Conservation (phyloP, 2,797 vertebrate species). For the Rhodeus uyekii region DNA sequence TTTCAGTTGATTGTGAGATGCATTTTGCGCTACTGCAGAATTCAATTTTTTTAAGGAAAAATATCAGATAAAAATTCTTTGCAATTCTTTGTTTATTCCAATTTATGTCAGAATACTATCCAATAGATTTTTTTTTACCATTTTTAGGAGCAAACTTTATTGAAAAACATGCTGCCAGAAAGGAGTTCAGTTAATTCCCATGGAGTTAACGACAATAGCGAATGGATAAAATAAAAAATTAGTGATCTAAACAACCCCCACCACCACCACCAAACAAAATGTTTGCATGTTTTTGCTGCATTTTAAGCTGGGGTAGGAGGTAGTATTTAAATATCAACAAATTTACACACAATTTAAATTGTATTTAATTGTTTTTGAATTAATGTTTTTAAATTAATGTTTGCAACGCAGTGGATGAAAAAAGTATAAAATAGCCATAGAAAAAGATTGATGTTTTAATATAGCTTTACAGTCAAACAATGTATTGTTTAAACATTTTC, state of each 20-base stretch:
- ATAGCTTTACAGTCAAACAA: slow-evolving; percentile 46
- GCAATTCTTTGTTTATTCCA: not conserved
- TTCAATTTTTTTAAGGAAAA: not conserved
- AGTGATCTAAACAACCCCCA: not conserved
- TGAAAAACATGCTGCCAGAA: not conserved
- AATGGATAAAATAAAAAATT: not conserved
- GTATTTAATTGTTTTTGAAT: not conserved
- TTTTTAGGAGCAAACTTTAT: not conserved
- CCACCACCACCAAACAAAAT: not conserved
- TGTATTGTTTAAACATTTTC: slow-evolving; percentile 47
- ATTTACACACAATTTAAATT: not conserved
- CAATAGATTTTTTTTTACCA: not conserved
- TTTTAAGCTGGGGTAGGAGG: not conserved
- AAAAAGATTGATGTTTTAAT: slow-evolving; percentile 57
- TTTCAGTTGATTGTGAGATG: not conserved
- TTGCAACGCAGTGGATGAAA: not conserved
- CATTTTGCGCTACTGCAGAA: not conserved
- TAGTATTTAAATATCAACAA: not conserved
- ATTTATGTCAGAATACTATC: not conserved
- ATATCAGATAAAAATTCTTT: not conserved
- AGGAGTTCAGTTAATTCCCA: not conserved
- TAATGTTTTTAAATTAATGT: not conserved
- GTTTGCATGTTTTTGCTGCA: not conserved
- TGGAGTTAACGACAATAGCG: no score
- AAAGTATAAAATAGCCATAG: no score